Base-by-base conservation (phyloP, 1,140 invertebrate species). In the Vanessa atalanta region DNA sequence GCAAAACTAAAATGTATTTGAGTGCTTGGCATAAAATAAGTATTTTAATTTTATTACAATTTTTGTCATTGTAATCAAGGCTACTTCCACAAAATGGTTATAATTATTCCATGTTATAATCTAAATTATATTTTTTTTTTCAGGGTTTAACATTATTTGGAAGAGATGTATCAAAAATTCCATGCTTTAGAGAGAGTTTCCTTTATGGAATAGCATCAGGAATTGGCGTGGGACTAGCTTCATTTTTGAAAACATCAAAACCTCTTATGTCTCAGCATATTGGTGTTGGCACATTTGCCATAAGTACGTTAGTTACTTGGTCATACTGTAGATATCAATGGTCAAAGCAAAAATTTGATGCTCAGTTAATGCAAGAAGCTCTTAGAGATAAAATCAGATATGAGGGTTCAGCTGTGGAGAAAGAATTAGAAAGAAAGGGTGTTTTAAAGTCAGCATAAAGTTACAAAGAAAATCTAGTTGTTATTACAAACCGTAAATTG, bases 201-300 rank as follows among this genome's bases (percentile, higher is more conserved):
- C 67, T 95, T 0, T 94, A 94, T 87, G 95, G 95, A 8, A 94
- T 95, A 47, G 84, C 85, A 50, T 88, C 93, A 73, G 95, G 95
- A 65, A 66, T 95, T 65, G 94, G 88, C n/a, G 79, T 88, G 61
- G 95, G 95, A 13, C 74, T 96, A 55, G 84, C 83, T 5, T 85
- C 93, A 70, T 96, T 96, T 85, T 88, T 95, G 81, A 94, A 95
- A 73, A 95, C 95, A 7, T 95, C 95, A 78, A 93, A 92, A 83
- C 81, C 93, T 23, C 79, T 88, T 67, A 77, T 93, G 26, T 92
- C 95, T 0, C 91, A 92, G 60, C 94, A 94, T 83, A 85, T 94
- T 70, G 94, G 91, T 9, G 81, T 95, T 43, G 94, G 92, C 16
- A 85, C 93, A 26, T 95, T 95, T 84, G 80, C 89, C 31, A 83